These are phyloP conservation scores for Neoarius graeffei DNA, from an alignment of 2,113 vertebrate genomes.

Conservation along the genomic window DNA sequence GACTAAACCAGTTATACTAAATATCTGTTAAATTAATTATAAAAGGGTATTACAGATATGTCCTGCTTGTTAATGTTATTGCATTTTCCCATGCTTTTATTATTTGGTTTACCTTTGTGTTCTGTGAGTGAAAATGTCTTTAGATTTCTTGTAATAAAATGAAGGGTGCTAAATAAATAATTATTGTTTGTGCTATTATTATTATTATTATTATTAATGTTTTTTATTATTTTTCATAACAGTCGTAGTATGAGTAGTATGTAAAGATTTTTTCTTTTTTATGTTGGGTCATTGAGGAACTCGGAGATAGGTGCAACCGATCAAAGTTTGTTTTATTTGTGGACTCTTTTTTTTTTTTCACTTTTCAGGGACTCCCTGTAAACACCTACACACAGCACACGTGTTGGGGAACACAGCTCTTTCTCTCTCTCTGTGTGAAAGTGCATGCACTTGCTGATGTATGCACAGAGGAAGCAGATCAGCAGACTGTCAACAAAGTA, in stretches of 20 bases:
- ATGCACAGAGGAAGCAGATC: too few relatives aligned
- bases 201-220: not conserved
- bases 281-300: too few relatives aligned
- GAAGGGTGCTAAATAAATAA: not conserved
- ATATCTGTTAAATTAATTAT: not conserved
- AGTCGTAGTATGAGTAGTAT: not conserved
- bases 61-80: not conserved
- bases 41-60: not conserved
- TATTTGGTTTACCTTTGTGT: not conserved
- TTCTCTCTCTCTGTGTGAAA: too few relatives aligned
- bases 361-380: too few relatives aligned
- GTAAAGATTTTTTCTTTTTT: too few relatives aligned
- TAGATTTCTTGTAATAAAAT: constrained; percentile 15
- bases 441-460: too few relatives aligned
- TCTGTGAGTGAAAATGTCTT: not conserved
- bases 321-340: too few relatives aligned
- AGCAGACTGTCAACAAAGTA: too few relatives aligned
- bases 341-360: too few relatives aligned
- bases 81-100: not conserved
- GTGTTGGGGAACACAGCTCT: too few relatives aligned
- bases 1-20: not conserved
- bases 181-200: not conserved
- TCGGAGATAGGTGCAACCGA: too few relatives aligned
- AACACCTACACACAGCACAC: too few relatives aligned
- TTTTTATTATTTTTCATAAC: not conserved